Conservation (phyloP, 1,140 invertebrate genomes). For the Drosophila baimaii region DNA sequence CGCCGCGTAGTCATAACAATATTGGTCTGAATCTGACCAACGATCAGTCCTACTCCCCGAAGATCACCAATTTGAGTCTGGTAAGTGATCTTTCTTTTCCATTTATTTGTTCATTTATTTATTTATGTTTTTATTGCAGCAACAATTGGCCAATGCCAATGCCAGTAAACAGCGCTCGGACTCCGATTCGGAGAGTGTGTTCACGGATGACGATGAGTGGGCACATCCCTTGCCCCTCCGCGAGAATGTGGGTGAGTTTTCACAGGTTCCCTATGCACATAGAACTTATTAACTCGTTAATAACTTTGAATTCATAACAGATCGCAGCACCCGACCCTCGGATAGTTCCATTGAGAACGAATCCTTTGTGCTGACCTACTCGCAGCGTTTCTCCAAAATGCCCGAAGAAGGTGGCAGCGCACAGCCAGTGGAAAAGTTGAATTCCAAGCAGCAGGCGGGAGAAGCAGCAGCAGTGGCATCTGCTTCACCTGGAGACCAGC, state of each 20-base stretch:
- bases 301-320: slow-evolving; percentile 24
- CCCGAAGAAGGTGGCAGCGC: slow-evolving; percentile 77
- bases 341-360: slow-evolving; percentile 86
- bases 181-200: slow-evolving; percentile 87
- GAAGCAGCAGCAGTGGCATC: slow-evolving; percentile 1
- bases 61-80: slow-evolving; percentile 80
- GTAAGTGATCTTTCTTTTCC: no score
- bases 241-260: slow-evolving; percentile 76
- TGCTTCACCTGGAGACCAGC: slow-evolving; percentile 42
- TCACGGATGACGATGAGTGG: slow-evolving; percentile 87
- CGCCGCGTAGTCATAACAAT: slow-evolving; percentile 85
- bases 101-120: no score
- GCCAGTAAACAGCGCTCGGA: slow-evolving; percentile 84
- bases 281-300: no score
- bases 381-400: slow-evolving; percentile 86
- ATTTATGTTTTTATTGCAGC: slow-evolving; percentile 18
- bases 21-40: slow-evolving; percentile 83
- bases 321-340: slow-evolving; percentile 84
- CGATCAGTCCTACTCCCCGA: slow-evolving; percentile 83
- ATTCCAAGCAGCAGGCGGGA: slow-evolving; percentile 19
- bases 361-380: slow-evolving; percentile 86
- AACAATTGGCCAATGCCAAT: slow-evolving; percentile 68
- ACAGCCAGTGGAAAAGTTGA: slow-evolving; percentile 13
- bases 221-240: slow-evolving; percentile 78
- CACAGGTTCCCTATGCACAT: no score